Conservation (phyloP, 64 coral and sea anemone species). For the Dendronephthya gigantea region DNA sequence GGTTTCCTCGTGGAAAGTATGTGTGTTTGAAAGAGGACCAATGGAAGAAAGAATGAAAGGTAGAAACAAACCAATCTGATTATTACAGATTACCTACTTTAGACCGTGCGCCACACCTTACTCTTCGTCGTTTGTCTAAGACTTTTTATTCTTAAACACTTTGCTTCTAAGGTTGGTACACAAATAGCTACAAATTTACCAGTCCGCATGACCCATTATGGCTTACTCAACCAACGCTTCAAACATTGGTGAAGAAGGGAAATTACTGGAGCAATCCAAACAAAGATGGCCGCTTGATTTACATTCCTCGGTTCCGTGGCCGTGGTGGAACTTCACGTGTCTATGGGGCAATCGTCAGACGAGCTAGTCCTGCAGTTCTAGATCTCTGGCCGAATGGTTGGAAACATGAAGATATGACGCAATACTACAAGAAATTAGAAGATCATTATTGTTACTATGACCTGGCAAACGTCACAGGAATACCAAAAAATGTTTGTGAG, state of each 20-base stretch:
- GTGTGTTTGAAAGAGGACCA: constrained; percentile 48
- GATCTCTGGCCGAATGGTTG: constrained; percentile 45
- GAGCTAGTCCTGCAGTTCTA: constrained; percentile 39
- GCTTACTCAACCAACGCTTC: constrained; percentile 45
- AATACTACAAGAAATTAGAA: constrained; percentile 39
- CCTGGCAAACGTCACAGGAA: constrained; percentile 25
- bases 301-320: constrained; percentile 39
- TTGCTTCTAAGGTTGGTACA: constrained; percentile 15
- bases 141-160: too few relatives aligned
- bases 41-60: constrained; percentile 21
- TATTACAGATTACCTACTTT: too few relatives aligned
- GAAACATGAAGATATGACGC: constrained; percentile 38
- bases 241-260: constrained; percentile 20
- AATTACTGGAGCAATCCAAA: constrained; percentile 1
- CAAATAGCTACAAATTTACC: constrained; percentile 47
- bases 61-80: too few relatives aligned
- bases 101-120: too few relatives aligned
- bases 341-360: constrained; percentile 46
- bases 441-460: constrained; percentile 55
- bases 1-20: constrained; percentile 34
- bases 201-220: constrained; percentile 46
- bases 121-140: too few relatives aligned
- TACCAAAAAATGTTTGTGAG: constrained; percentile 24
- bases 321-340: constrained; percentile 43
- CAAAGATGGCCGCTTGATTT: constrained; percentile 43